Conservation (phyloP, 2,113 vertebrate genomes). For the Typhlomys cinereus region DNA sequence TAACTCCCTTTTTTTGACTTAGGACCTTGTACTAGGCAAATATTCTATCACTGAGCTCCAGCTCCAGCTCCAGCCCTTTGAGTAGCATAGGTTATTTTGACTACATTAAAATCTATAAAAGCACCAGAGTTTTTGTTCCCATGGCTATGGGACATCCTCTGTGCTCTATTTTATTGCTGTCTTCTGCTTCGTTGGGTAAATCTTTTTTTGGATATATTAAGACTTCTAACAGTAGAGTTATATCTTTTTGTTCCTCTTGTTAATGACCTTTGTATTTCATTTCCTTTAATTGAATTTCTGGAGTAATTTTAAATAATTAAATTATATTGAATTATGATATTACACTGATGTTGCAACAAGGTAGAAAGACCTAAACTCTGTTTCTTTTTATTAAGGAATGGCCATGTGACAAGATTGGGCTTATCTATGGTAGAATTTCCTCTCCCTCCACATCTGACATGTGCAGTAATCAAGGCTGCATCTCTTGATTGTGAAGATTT, state of each 20-base stretch:
- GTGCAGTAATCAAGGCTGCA: conserved; percentile 94
- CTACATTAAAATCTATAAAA: not conserved
- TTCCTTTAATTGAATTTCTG: conserved; percentile 67
- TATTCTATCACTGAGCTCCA: too few relatives aligned
- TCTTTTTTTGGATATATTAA: not conserved
- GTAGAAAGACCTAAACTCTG: conserved; percentile 38
- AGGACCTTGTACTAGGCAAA: too few relatives aligned
- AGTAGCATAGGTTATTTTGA: not conserved
- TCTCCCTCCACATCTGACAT: conserved; percentile 92
- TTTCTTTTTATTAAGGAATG: conserved; percentile 87
- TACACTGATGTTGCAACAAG: conserved; percentile 32
- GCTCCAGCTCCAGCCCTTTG: too few relatives aligned
- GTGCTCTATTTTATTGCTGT: not conserved
- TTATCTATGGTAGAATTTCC: conserved; percentile 96
- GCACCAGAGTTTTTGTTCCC: not conserved
- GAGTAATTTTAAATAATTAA: conserved; percentile 29
- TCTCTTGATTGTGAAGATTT: conserved; percentile 92
- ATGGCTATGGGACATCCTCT: not conserved
- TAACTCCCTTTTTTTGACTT: too few relatives aligned
- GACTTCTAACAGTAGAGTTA: not conserved
- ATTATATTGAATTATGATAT: conserved; percentile 28
- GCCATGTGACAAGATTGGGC: conserved; percentile 92
- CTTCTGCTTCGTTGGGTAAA: not conserved
- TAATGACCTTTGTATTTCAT: not conserved
- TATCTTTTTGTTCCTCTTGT: conserved; percentile 33